Base-by-base conservation (phyloP, 2,113 vertebrate genomes). In the Catharus fuscescens region DNA sequence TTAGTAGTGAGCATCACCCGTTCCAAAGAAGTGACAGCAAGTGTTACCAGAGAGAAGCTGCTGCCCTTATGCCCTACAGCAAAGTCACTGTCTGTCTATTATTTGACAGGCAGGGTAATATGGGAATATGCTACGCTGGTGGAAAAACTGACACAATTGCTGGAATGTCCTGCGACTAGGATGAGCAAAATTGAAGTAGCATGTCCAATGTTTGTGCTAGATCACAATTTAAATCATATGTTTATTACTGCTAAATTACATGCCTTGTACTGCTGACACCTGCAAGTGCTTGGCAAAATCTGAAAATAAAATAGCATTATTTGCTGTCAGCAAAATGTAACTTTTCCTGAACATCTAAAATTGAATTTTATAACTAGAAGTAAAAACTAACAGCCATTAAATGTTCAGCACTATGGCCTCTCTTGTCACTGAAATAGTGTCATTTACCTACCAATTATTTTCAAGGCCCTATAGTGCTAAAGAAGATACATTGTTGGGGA, bases 91-190 rank as follows among this genome's bases (percentile, higher is more conserved):
- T 88, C 94, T 97, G 86, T 90, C 92, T 93, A 12, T 70, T 76
- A 93, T 95, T 90, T 97, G 94, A 98, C 96, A 97, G 92, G 92
- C 38, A 96, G 96, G 90, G 77, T 95, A 96, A 97, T 92, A 73
- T 19, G 72, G 93, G 96, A 96, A 95, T 95, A 93, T 40, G 60
- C 87, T 83, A 92, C 0, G 1, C 47, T 82, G 54, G 59, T 94
- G 69, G 81, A 78, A 96, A 94, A 96, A 62, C 60, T 62, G 83
- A 86, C 62, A 91, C 59, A 47, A 36, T 16, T 83, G 76, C 85
- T 77, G 80, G n/a, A 94, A 60, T 83, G 69, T 79, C 38, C 38
- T 70, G n/a, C 40, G 42, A 80, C 14, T 24, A 60, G 47, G 65
- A 76, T 31, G 74, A 92, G 73, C 50, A 86, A 79, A 96, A 93